Base-by-base conservation (phyloP, 1,140 invertebrate genomes). In the Neodiprion virginianus region DNA sequence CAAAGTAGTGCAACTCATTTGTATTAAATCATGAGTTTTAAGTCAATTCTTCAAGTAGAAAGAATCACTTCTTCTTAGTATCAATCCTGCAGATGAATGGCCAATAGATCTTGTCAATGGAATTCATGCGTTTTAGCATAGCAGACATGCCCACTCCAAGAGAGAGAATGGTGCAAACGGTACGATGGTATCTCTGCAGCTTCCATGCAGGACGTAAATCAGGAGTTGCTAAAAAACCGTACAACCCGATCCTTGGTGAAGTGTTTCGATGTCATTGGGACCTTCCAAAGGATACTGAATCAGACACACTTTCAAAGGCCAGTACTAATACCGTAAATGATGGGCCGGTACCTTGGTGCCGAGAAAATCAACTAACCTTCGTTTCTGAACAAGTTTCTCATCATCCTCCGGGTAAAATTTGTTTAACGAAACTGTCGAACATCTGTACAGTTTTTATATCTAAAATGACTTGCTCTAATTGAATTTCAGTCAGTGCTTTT, bases 371-470 rank as follows among this genome's bases (percentile, higher is more conserved):
- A 81, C 90, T 98, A 7, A 93, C 93, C 9, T 99, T 99, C 88
- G 92, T 98, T 75, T 97, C 98, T 3, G 98, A 99, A 89, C 98
- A 99, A 90, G 98, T 99, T 7, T 99, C 97, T 10, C 98, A 99
- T 91, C 98, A 99, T 91, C 99, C 98, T 11, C 98, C 98, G 77
- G 95, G 96, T 96, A 90, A 8, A 23, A 61, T 8, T 73, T 11
- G 73, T 47, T 69, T 73, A 69, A 50, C 66, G 12, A 11, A 69
- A 73, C 14, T 61, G 28, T 2, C 14, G 12, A n/a, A 8, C 8
- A 74, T 40, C 1, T 17, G 23, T 11, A 9, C 21, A 68, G 23
- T 75, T 10, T 11, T 9, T 67, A 40, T 40, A 40, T 40, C 50
- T 73, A 9, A 50, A 71, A 67, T 50, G 50, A 72, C 21, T 74